Evolutionary conservation across 2,113 vertebrate species (phyloP).

Genomic region (Gasterosteus aculeatus): DNA sequence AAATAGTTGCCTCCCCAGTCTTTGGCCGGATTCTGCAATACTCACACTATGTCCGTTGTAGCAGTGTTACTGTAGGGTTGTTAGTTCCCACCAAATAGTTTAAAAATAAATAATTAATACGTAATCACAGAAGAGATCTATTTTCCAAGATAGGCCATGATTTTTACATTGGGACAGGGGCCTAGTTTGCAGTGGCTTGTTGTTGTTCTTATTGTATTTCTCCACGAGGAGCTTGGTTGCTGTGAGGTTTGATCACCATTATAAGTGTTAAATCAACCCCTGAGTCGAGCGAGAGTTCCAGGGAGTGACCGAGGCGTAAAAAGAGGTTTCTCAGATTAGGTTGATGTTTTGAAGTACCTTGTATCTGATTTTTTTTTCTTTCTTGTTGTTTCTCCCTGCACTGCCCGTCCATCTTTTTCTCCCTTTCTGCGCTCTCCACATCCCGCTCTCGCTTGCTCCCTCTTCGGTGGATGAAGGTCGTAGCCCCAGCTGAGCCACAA

Average conservation of each 20-base stretch:
- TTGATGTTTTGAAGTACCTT: slow-evolving; percentile 4
- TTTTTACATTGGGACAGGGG: not conserved
- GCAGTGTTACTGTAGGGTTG: slow-evolving; percentile 44
- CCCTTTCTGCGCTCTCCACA: slow-evolving; percentile 42
- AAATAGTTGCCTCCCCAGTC: slow-evolving; percentile 37
- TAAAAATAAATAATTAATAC: slow-evolving; percentile 2
- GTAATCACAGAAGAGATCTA: not conserved
- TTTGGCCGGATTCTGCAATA: slow-evolving; percentile 54
- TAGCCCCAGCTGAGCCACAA: slow-evolving; percentile 77
- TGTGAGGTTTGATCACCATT: not conserved
- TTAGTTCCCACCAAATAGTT: slow-evolving; percentile 40
- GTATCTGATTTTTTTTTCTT: slow-evolving; percentile 14
- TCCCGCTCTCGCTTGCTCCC: slow-evolving; percentile 22
- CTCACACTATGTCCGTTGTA: slow-evolving; percentile 41
- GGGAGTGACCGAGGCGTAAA: slow-evolving; percentile 1
- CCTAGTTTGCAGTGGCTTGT: not conserved
- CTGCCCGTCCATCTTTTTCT: slow-evolving; percentile 52
- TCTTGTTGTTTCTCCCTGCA: not conserved
- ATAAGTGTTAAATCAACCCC: slow-evolving; percentile 2
- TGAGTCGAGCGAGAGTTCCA: not conserved
- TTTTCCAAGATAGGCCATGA: not conserved
- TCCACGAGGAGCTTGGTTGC: not conserved
- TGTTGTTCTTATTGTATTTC: not conserved
- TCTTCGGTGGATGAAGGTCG: slow-evolving; percentile 67
- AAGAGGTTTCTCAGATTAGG: slow-evolving; percentile 18